These are phyloP conservation scores for Pipa parva DNA, from an alignment of 2,113 vertebrate genomes.

Conservation along the genomic window DNA sequence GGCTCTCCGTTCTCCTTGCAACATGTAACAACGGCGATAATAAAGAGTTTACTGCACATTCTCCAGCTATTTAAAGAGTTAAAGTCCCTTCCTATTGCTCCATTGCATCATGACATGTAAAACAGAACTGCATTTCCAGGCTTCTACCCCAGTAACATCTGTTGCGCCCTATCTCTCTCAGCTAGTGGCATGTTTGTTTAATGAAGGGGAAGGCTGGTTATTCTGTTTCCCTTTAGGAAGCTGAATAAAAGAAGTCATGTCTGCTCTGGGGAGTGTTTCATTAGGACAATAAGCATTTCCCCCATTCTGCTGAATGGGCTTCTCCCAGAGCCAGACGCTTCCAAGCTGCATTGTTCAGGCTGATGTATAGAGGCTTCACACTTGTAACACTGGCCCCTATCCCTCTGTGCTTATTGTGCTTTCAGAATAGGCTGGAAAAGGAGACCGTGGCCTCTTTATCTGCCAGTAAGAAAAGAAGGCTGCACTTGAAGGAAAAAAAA, in stretches of 20 bases:
- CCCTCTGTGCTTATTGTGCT: conserved; percentile 55
- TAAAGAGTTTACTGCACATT: too few relatives aligned
- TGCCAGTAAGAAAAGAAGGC: conserved; percentile 51
- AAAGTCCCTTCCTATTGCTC: conserved; percentile 3
- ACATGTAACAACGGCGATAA: too few relatives aligned
- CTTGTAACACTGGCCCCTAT: conserved; percentile 63
- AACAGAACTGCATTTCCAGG: not conserved
- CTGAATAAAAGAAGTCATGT: conserved; percentile 61
- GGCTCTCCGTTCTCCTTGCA: too few relatives aligned
- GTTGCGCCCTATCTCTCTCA: conserved; percentile 54
- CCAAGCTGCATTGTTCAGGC: conserved; percentile 61
- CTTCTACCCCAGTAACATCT: conserved; percentile 51
- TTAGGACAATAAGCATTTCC: conserved; percentile 56
- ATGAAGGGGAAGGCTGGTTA: conserved; percentile 60
- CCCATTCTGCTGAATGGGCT: conserved; percentile 50
- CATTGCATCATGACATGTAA: not conserved
- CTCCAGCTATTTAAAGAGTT: not conserved
- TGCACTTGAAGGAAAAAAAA: conserved; percentile 18
- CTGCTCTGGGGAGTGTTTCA: conserved; percentile 55
- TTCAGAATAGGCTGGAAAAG: conserved; percentile 61
- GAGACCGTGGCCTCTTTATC: conserved; percentile 57
- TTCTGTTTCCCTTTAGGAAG: conserved; percentile 65
- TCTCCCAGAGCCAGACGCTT: conserved; percentile 54
- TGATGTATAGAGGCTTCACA: conserved; percentile 61
- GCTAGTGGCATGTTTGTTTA: conserved; percentile 62